Base-by-base conservation (phyloP, 2,888 invertebrate species). In the Lochmaea capreae region DNA sequence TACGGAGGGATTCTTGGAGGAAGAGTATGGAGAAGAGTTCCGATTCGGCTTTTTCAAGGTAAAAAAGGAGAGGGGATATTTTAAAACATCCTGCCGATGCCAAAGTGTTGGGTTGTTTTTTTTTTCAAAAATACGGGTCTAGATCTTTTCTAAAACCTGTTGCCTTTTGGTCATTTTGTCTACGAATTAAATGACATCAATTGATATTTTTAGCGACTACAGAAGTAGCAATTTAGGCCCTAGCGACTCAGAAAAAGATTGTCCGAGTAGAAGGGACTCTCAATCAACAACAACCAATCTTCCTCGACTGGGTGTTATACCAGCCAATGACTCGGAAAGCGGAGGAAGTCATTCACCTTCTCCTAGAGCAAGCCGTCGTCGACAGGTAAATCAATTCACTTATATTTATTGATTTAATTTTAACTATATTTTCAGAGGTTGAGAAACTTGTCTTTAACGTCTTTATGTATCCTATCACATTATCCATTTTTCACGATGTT, bases 401-500 rank as follows among this genome's bases (percentile, higher is more conserved):
- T 26, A 11, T 3, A 26, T 58, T 3, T 26, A 58, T 58, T 3
- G 16, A 61, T 43, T 26, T 42, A 33, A 61, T 67, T 65, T 33
- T 58, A 49, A 59, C 67, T 82, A 79, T 84, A 84, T 79, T 90
- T 90, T 58, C 91, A 94, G 92, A 92, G 94, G 82, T 89, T 95
- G 80, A 91, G 96, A 82, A 97, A 96, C 88, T 96, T 97, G 87
- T 97, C 98, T 14, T 89, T 99, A 80, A 99, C 99, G 54, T 98
- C 99, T 65, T 89, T 99, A 72, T 99, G 99, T 89, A 92, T 99
- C 81, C 91, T 99, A 72, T 98, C 98, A 77, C 99, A 99, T 90
- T 99, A 99, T 90, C 98, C 99, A 52, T 99, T 99, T 89, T 98
- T 99, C 89, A 95, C 98, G 77, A 97, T 96, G 84, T 99, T 99